Evolutionary conservation across 2,888 invertebrate genomes (phyloP).

Genomic region (Rhorus exstirpatorius): DNA sequence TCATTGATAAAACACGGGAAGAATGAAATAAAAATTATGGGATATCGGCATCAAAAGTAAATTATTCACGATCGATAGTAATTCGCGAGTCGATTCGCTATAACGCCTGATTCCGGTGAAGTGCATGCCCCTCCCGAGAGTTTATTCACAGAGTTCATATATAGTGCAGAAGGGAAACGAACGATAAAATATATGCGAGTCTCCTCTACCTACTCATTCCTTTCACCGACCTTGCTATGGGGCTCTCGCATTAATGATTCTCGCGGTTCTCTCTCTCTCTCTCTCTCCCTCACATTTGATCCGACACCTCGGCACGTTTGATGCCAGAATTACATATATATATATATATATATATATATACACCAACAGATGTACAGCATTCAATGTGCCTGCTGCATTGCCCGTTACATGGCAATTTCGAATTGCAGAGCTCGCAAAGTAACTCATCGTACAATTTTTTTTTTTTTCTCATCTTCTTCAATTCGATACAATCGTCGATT

Average conservation of each 20-base stretch:
- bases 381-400: conserved; percentile 33
- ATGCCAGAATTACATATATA: conserved; percentile 38
- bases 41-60: conserved; percentile 3
- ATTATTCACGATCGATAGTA: conserved; percentile 42
- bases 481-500: conserved; percentile 49
- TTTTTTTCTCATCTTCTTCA: neutral
- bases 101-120: neutral
- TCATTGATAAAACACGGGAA: neutral
- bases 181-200: conserved; percentile 67
- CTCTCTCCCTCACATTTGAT: conserved; percentile 31
- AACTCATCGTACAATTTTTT: conserved; percentile 26
- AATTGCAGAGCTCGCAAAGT: conserved; percentile 47
- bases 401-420: conserved; percentile 47
- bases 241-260: conserved; percentile 79
- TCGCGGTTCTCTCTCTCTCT: conserved; percentile 57
- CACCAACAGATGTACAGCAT: conserved; percentile 27
- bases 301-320: conserved; percentile 66
- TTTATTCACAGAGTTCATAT: conserved; percentile 5
- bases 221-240: conserved; percentile 81
- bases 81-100: conserved; percentile 42
- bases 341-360: conserved; percentile 10
- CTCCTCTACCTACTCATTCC: conserved; percentile 76
- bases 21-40: too few relatives aligned
- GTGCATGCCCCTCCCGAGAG: too few relatives aligned
- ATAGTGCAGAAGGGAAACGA: conserved; percentile 51